These are phyloP conservation scores for Columbina picui DNA, from an alignment of 2,113 vertebrate species.

Conservation along the genomic window DNA sequence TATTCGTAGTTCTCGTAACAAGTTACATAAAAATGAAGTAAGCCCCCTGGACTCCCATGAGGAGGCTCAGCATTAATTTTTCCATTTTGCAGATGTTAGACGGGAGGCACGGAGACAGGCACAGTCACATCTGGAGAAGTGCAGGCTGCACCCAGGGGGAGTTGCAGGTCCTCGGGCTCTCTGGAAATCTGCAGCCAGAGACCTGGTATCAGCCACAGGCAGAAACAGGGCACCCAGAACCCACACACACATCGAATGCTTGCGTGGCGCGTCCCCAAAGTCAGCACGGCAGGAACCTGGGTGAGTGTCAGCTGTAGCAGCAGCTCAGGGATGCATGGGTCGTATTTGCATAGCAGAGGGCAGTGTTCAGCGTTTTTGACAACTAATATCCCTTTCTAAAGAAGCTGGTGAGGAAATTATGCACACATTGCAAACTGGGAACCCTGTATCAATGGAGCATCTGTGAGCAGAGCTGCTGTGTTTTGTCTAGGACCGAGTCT, in stretches of 20 bases:
- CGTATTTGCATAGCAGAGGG: not conserved
- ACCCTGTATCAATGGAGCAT: not conserved
- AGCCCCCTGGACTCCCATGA: not conserved
- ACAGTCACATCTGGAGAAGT: not conserved
- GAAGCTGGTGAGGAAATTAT: not conserved
- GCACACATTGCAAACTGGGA: not conserved
- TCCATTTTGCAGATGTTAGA: not conserved
- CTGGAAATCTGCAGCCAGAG: not conserved
- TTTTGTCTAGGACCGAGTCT: not conserved
- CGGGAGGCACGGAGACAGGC: not conserved
- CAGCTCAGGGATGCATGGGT: not conserved
- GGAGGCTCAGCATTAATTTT: not conserved
- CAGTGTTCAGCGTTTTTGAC: not conserved
- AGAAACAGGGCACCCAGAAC: not conserved
- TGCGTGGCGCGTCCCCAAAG: rapidly evolving
- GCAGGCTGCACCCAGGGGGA: rapidly evolving
- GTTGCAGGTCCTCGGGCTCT: rapidly evolving
- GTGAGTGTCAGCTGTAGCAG: not conserved
- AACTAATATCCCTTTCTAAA: not conserved
- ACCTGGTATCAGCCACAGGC: not conserved
- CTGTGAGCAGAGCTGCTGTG: not conserved
- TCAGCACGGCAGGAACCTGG: not conserved
- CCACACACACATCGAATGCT: rapidly evolving
- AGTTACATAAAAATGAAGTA: conserved; percentile 39
- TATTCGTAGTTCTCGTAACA: not conserved